Conservation (phyloP, 2,888 invertebrate genomes). For the Caenorhabditis wallacei region DNA sequence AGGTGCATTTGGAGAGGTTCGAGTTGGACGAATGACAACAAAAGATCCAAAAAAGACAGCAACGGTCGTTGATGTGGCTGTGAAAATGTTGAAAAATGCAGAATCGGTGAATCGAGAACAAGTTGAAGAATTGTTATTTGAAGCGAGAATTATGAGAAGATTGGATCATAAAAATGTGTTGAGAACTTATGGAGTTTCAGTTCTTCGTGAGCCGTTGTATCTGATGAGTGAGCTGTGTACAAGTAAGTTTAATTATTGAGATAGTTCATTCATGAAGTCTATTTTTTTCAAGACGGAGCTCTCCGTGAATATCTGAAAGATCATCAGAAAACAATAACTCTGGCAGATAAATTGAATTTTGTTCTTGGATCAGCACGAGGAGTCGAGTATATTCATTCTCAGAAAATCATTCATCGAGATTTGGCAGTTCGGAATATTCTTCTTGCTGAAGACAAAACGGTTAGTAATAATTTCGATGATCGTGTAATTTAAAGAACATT, state of each 20-base stretch:
- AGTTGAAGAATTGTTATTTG: constrained; percentile 37
- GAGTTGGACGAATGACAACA: constrained; percentile 32
- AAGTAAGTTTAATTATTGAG: background rate
- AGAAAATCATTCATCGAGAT: constrained; percentile 53
- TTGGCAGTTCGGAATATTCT: constrained; percentile 54
- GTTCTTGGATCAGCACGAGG: constrained; percentile 55
- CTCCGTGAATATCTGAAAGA: constrained; percentile 51
- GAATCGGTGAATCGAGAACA: constrained; percentile 25
- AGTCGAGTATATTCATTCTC: constrained; percentile 62
- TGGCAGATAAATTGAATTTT: constrained; percentile 37
- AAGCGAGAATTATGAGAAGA: constrained; percentile 44
- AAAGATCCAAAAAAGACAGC: constrained; percentile 23
- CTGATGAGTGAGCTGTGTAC: constrained; percentile 48
- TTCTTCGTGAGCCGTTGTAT: constrained; percentile 40
- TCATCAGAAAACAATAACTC: constrained; percentile 34
- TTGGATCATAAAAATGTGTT: constrained; percentile 49
- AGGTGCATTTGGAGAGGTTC: constrained; percentile 56
- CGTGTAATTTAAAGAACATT: background rate
- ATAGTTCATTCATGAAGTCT: background rate
- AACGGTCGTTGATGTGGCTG: constrained; percentile 26
- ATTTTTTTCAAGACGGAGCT: constrained; percentile 44
- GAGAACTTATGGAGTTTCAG: constrained; percentile 38
- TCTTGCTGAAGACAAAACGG: constrained; percentile 39
- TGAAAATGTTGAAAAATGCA: constrained; percentile 50
- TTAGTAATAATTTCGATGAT: background rate